Evolutionary conservation across 2,113 vertebrate species (phyloP).

Genomic region (Zosterops hypoxanthus): DNA sequence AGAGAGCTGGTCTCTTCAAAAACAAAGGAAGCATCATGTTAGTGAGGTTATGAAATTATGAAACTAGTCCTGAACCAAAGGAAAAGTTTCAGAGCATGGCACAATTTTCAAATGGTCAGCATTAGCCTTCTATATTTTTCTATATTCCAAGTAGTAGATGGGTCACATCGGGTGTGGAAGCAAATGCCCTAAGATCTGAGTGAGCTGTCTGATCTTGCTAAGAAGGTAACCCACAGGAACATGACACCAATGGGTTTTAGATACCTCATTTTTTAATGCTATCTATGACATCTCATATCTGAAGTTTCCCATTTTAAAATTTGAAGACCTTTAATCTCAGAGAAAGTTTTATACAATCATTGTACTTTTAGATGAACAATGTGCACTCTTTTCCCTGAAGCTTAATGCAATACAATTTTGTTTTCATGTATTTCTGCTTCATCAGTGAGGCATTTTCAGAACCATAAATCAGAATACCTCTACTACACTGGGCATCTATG

Average conservation of each 20-base stretch:
- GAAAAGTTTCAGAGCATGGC: background rate
- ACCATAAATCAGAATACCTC: background rate
- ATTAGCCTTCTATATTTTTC: background rate
- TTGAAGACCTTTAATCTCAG: background rate
- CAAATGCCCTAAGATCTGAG: background rate
- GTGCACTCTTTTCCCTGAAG: background rate
- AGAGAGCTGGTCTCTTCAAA: background rate
- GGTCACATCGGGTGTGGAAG: background rate
- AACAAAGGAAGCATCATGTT: background rate
- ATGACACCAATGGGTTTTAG: constrained; percentile 5
- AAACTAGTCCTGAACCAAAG: background rate
- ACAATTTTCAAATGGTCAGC: background rate
- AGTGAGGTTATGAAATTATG: background rate
- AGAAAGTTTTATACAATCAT: background rate
- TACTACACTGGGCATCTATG: background rate
- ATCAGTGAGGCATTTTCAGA: background rate
- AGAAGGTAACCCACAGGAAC: background rate
- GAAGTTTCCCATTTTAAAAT: background rate
- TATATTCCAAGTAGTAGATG: background rate
- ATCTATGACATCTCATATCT: background rate
- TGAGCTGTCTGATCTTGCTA: background rate
- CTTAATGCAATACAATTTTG: background rate
- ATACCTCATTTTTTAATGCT: background rate
- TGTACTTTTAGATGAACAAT: background rate
- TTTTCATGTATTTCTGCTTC: background rate